Conservation (phyloP, 2,888 invertebrate species). For the Agrotis segetum region DNA sequence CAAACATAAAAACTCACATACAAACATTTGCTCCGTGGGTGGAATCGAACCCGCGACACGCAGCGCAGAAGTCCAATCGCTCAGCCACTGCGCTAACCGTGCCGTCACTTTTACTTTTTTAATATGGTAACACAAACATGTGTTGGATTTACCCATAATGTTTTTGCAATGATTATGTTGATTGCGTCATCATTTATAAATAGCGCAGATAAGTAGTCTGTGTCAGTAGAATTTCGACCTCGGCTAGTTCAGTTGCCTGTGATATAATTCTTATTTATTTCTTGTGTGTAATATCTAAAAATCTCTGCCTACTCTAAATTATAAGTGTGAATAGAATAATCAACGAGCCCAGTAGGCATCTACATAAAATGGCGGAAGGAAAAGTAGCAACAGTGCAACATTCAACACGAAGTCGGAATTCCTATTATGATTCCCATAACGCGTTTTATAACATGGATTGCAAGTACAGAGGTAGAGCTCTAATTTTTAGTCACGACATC, state of each 20-base stretch:
- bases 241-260: background rate
- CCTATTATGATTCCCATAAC: slow-evolving; percentile 1
- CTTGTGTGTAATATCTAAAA: slow-evolving; percentile 82
- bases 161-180: no score
- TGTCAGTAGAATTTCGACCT: background rate
- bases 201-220: background rate
- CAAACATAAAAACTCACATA: no score
- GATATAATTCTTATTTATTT: slow-evolving; percentile 32
- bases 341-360: background rate
- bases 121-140: no score
- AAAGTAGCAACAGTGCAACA: slow-evolving; percentile 6
- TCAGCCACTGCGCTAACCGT: no score
- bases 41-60: no score
- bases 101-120: no score
- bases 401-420: slow-evolving; percentile 1
- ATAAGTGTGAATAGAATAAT: slow-evolving; percentile 1
- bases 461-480: slow-evolving; percentile 94
- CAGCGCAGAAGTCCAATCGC: no score
- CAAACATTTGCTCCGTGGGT: no score
- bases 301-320: background rate
- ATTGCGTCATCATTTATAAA: no score
- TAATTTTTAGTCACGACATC: slow-evolving; percentile 97
- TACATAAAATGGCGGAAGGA: slow-evolving; percentile 32
- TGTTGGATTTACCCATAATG: no score
- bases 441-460: slow-evolving; percentile 96